Evolutionary conservation across 2,113 vertebrate genomes (phyloP).

Genomic region (Osmerus eperlanus): DNA sequence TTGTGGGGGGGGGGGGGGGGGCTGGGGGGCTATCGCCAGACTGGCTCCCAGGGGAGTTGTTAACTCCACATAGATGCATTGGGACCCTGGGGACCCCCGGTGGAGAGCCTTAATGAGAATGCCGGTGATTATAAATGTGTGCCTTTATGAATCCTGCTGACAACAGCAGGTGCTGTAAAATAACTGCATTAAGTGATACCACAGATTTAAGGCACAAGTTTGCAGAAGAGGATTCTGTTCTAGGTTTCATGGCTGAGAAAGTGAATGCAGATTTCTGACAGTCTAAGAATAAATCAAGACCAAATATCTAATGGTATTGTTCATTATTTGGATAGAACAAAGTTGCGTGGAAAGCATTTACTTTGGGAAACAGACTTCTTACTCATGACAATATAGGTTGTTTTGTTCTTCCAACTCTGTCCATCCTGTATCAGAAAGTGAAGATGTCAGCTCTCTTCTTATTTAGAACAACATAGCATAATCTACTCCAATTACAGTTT

Average conservation of each 20-base stretch:
- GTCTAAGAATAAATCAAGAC: no score
- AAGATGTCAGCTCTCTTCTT: no score
- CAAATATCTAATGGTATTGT: no score
- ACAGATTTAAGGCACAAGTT: background rate
- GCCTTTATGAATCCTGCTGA: slow-evolving; percentile 44
- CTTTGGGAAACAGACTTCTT: no score
- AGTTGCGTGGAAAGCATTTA: background rate
- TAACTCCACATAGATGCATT: slow-evolving; percentile 89
- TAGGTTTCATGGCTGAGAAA: no score
- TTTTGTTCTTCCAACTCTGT: no score
- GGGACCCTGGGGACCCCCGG: slow-evolving; percentile 58
- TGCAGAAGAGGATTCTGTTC: no score
- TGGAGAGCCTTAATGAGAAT: slow-evolving; percentile 64
- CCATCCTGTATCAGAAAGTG: no score
- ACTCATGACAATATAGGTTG: no score
- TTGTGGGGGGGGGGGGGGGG: slow-evolving; percentile 58
- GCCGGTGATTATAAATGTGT: slow-evolving; percentile 61
- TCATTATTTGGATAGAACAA: background rate
- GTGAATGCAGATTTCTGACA: no score
- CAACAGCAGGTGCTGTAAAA: background rate
- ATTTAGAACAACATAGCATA: no score
- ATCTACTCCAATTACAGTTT: no score
- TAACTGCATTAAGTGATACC: background rate
- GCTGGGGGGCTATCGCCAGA: slow-evolving; percentile 54
- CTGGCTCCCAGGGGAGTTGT: slow-evolving; percentile 77